A percentile compares a stretch with the other conserved stretches of the same genome.
Evolutionary conservation across 1,140 invertebrate species (phyloP).

Genomic region (Drosophila rhopaloa): DNA sequence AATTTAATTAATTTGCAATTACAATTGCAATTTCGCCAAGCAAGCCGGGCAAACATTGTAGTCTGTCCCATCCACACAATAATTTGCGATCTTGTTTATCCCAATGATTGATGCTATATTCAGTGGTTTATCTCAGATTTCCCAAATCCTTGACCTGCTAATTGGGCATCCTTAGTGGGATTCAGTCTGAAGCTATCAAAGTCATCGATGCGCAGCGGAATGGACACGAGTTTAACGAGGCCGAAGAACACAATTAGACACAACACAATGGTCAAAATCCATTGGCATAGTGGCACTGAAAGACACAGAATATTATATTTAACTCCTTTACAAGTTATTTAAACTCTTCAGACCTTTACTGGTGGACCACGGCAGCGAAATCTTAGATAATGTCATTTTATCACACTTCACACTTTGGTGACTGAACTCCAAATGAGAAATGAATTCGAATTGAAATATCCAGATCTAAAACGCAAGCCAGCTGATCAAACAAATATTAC

Average conservation of each 20-base stretch:
- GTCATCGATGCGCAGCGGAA: slow-evolving; percentile 40
- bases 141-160: slow-evolving; percentile 28
- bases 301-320: neutral
- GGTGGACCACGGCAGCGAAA: slow-evolving; percentile 1
- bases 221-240: slow-evolving; percentile 22
- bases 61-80: slow-evolving; percentile 2
- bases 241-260: slow-evolving; percentile 19
- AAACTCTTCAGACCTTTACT: slow-evolving; percentile 1
- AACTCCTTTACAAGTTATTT: no score
- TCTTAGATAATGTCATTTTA: slow-evolving; percentile 10
- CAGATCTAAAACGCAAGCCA: slow-evolving; percentile 11
- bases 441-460: neutral
- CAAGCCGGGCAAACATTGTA: slow-evolving; percentile 6
- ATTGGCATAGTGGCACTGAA: slow-evolving; percentile 14
- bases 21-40: slow-evolving; percentile 36
- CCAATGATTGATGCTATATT: slow-evolving; percentile 1
- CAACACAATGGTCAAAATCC: slow-evolving; percentile 18
- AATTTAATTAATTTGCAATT: slow-evolving; percentile 74
- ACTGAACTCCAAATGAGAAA: slow-evolving; percentile 22
- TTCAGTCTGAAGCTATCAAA: slow-evolving; percentile 29
- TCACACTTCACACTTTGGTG: slow-evolving; percentile 30
- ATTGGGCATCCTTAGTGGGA: neutral
- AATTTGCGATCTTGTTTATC: neutral
- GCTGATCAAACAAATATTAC: slow-evolving; percentile 30
- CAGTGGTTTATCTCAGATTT: slow-evolving; percentile 10